These are phyloP conservation scores for Cremastinae sp. DNA, from an alignment of 2,888 invertebrate genomes.

Conservation along the genomic window DNA sequence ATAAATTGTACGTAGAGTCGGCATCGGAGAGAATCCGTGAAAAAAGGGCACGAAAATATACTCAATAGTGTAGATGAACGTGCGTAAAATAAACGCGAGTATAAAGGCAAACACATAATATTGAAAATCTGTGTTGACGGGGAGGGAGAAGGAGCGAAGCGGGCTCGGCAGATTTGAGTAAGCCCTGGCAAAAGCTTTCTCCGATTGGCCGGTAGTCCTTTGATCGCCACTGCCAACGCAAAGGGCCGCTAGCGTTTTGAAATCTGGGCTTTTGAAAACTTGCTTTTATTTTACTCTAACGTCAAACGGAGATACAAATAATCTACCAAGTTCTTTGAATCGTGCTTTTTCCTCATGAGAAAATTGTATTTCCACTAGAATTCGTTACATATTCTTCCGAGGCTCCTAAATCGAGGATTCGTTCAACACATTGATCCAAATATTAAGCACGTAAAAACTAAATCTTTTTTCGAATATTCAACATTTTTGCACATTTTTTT, in stretches of 20 bases:
- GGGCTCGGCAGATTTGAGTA: slow-evolving; percentile 43
- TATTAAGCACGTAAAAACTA: no score
- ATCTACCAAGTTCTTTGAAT: slow-evolving; percentile 8
- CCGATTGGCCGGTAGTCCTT: slow-evolving; percentile 61
- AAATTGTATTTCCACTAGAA: background rate
- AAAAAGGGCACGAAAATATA: slow-evolving; percentile 41
- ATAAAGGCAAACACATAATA: slow-evolving; percentile 57
- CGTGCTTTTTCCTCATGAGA: background rate
- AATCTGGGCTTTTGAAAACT: slow-evolving; percentile 51
- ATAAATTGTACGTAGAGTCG: slow-evolving; percentile 31
- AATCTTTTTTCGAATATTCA: no score
- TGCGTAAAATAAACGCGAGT: slow-evolving; percentile 35
- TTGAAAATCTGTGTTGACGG: slow-evolving; percentile 52
- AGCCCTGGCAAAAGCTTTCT: slow-evolving; percentile 61
- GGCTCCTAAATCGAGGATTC: no score
- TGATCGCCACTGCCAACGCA: slow-evolving; percentile 60
- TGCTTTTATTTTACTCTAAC: slow-evolving; percentile 45
- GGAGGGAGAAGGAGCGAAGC: slow-evolving; percentile 4
- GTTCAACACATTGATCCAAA: no score
- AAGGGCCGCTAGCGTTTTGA: slow-evolving; percentile 48
- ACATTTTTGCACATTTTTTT: no score
- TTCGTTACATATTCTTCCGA: background rate
- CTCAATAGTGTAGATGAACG: slow-evolving; percentile 26
- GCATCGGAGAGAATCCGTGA: slow-evolving; percentile 28
- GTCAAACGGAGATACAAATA: slow-evolving; percentile 30